phyloP scores from a whole-genome alignment of 2,888 invertebrate species.

The Oscheius sp. region DNA sequence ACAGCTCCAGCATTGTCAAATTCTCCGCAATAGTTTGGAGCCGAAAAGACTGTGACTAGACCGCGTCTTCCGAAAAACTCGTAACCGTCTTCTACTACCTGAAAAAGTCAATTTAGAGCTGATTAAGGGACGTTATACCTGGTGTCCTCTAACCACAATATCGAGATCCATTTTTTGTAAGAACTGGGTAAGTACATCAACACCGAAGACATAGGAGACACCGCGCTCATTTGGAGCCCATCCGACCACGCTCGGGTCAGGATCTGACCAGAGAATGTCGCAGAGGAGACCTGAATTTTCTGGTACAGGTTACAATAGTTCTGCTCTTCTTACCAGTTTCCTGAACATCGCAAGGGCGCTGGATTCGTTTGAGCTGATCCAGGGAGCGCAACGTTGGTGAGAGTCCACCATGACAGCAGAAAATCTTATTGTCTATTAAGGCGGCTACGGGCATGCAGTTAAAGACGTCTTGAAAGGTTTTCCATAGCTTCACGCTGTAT shows the following conservation, averaged over 20 bases:
- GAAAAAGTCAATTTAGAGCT: constrained; percentile 19
- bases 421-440: constrained; percentile 70
- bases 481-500: constrained; percentile 70
- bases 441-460: constrained; percentile 72
- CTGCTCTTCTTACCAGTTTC: constrained; percentile 56
- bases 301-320: not conserved
- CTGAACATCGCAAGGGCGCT: constrained; percentile 70
- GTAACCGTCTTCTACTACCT: constrained; percentile 69
- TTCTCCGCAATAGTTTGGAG: constrained; percentile 78
- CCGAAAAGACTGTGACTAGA: constrained; percentile 78
- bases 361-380: constrained; percentile 68
- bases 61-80: constrained; percentile 71
- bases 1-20: constrained; percentile 78
- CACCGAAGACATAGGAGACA: constrained; percentile 70
- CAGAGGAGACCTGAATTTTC: constrained; percentile 61
- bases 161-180: constrained; percentile 71
- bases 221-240: constrained; percentile 72
- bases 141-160: constrained; percentile 70
- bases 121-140: constrained; percentile 43
- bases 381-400: constrained; percentile 68
- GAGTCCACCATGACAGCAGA: constrained; percentile 70
- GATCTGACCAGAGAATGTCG: constrained; percentile 71
- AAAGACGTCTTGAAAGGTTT: constrained; percentile 72
- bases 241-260: constrained; percentile 66
- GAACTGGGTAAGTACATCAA: constrained; percentile 68